phyloP scores from a whole-genome alignment of 2,797 vertebrate species.

The Brachyrhaphis roseni region DNA sequence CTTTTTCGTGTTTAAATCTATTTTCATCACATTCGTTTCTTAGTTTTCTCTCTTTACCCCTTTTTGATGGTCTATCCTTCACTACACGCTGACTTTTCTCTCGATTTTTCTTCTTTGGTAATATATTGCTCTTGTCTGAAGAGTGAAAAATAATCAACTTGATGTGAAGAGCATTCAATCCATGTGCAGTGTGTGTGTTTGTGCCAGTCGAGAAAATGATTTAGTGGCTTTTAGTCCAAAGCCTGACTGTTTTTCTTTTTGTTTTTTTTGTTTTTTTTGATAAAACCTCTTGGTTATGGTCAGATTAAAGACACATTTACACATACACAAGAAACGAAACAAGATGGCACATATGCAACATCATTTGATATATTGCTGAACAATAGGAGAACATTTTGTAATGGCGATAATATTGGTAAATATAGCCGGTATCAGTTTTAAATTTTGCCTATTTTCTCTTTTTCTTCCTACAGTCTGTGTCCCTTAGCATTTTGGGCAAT shows the following conservation, averaged over 20 bases:
- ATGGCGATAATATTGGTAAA: background rate
- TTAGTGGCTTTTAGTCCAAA: slow-evolving; percentile 79
- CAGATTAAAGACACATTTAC: slow-evolving; percentile 22
- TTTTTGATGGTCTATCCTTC: slow-evolving; percentile 27
- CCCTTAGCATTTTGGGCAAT: background rate
- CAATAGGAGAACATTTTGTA: background rate
- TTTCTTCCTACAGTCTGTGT: background rate
- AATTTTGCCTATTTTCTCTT: background rate
- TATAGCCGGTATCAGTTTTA: background rate
- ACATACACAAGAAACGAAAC: slow-evolving; percentile 6
- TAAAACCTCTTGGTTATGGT: slow-evolving; percentile 67
- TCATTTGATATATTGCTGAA: slow-evolving; percentile 38
- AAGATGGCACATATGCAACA: slow-evolving; percentile 28
- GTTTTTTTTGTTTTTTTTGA: slow-evolving; percentile 7
- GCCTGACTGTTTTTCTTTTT: slow-evolving; percentile 72
- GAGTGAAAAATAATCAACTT: slow-evolving; percentile 79
- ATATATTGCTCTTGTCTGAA: slow-evolving; percentile 79
- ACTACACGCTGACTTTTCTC: slow-evolving; percentile 36
- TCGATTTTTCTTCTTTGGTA: slow-evolving; percentile 62
- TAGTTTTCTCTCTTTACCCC: slow-evolving; percentile 20
- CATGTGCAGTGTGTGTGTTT: slow-evolving; percentile 19
- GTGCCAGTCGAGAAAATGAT: slow-evolving; percentile 62
- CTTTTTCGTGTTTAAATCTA: slow-evolving; percentile 17
- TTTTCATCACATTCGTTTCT: slow-evolving; percentile 28
- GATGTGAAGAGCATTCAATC: slow-evolving; percentile 58